phyloP scores from a whole-genome alignment of 2,888 invertebrate genomes.

The Erebia aethiops region DNA sequence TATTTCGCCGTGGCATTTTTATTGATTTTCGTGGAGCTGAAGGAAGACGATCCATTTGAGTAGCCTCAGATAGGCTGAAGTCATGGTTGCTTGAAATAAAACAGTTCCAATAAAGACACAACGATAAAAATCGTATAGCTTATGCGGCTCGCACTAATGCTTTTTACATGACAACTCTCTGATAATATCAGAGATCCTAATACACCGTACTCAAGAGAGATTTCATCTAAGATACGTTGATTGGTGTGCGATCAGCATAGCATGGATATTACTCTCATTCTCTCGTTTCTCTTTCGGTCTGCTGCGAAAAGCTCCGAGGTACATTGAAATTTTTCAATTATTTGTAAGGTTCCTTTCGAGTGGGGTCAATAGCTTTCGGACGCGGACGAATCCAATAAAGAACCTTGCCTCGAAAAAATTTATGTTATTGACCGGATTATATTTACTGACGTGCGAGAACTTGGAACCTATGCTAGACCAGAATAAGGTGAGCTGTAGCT shows the following conservation, averaged over 20 bases:
- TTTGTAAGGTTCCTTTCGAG: conserved; percentile 31
- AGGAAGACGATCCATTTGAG: too few relatives aligned
- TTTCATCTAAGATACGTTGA: not conserved
- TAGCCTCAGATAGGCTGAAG: too few relatives aligned
- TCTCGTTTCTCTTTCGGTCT: conserved; percentile 12
- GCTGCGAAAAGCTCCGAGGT: conserved; percentile 21
- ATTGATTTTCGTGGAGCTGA: too few relatives aligned
- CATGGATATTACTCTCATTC: not conserved
- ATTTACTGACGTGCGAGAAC: conserved; percentile 70
- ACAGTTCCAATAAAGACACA: too few relatives aligned
- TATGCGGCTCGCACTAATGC: too few relatives aligned
- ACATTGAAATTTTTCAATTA: conserved; percentile 36
- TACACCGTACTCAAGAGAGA: too few relatives aligned
- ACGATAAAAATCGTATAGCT: too few relatives aligned
- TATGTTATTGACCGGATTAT: conserved; percentile 81
- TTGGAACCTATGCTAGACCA: conserved; percentile 57
- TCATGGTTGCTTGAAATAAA: too few relatives aligned
- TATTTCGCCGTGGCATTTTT: too few relatives aligned
- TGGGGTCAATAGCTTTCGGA: conserved; percentile 65
- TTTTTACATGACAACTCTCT: too few relatives aligned
- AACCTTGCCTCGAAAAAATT: conserved; percentile 71
- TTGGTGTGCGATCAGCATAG: not conserved
- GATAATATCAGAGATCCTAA: too few relatives aligned
- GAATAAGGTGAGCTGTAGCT: conserved; percentile 52
- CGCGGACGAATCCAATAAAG: conserved; percentile 78